Conservation (phyloP, 2,113 vertebrate genomes). For the Taurulus bubalis region DNA sequence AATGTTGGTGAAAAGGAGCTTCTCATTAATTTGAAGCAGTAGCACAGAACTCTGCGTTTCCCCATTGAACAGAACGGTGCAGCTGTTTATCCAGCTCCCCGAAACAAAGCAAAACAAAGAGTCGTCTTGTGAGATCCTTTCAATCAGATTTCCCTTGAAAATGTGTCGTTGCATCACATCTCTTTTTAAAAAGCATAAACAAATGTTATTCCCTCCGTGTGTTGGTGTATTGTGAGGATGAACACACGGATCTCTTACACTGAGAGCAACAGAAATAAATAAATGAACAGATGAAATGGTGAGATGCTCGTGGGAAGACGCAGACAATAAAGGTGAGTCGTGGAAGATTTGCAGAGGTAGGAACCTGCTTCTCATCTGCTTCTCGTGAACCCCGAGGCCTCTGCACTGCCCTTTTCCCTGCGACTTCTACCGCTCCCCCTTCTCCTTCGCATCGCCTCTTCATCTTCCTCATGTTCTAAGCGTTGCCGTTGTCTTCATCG, state of each 20-base stretch:
- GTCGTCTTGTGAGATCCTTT: slow-evolving; percentile 36
- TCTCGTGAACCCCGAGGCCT: slow-evolving; percentile 21
- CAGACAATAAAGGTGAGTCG: background rate
- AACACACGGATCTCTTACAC: slow-evolving; percentile 14
- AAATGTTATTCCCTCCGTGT: background rate
- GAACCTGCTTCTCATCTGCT: slow-evolving; percentile 8
- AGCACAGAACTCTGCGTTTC: slow-evolving; percentile 1
- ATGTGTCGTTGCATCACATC: slow-evolving; percentile 25
- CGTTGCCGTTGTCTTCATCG: slow-evolving; percentile 22
- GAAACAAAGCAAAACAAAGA: slow-evolving; percentile 18
- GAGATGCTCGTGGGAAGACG: slow-evolving; percentile 5
- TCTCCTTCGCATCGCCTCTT: slow-evolving; percentile 21
- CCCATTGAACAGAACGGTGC: slow-evolving; percentile 23
- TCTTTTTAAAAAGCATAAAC: slow-evolving; percentile 8
- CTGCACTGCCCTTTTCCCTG: slow-evolving; percentile 20
- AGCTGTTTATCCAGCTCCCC: slow-evolving; percentile 42
- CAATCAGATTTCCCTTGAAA: slow-evolving; percentile 42
- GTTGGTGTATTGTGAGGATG: background rate
- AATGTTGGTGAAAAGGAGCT: slow-evolving; percentile 19
- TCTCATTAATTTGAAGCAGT: slow-evolving; percentile 44
- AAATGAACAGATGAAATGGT: slow-evolving; percentile 22
- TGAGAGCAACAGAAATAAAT: slow-evolving; percentile 30
- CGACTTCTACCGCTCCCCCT: slow-evolving; percentile 24
- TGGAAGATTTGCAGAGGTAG: background rate
- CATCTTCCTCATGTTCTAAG: slow-evolving; percentile 20